These are phyloP conservation scores for Alosa alosa DNA, from an alignment of 2,113 vertebrate species.

Conservation along the genomic window DNA sequence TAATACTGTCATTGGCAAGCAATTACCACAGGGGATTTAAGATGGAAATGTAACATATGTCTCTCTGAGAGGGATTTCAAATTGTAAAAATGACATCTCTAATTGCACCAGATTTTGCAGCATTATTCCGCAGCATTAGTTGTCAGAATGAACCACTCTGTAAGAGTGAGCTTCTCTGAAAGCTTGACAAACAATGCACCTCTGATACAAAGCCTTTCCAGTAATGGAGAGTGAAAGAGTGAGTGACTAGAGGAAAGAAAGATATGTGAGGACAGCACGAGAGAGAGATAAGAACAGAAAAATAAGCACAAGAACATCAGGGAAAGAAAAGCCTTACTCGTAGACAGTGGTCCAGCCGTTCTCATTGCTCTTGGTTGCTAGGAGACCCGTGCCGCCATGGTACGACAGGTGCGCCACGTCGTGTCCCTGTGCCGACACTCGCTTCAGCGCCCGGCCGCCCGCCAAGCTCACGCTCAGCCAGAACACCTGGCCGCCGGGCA, in stretches of 20 bases:
- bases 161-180: not conserved
- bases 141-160: not conserved
- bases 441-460: conserved; percentile 80
- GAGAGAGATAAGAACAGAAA: not conserved
- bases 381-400: conserved; percentile 88
- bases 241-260: not conserved
- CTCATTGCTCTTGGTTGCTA: conserved; percentile 94
- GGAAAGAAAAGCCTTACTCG: conserved; percentile 77
- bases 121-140: not conserved
- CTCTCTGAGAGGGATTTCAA: not conserved
- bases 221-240: not conserved
- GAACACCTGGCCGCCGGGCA: conserved; percentile 89
- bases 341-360: conserved; percentile 97
- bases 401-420: conserved; percentile 94
- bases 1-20: not conserved
- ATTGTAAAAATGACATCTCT: not conserved
- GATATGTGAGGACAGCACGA: not conserved
- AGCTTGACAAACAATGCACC: not conserved
- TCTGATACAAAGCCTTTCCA: not conserved
- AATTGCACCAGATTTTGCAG: not conserved
- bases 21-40: not conserved
- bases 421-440: conserved; percentile 91
- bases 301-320: not conserved
- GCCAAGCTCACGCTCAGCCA: conserved; percentile 94
- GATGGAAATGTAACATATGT: conserved; percentile 4